phyloP scores from a whole-genome alignment of 2,888 invertebrate genomes.

The Drosophila ezoana region DNA sequence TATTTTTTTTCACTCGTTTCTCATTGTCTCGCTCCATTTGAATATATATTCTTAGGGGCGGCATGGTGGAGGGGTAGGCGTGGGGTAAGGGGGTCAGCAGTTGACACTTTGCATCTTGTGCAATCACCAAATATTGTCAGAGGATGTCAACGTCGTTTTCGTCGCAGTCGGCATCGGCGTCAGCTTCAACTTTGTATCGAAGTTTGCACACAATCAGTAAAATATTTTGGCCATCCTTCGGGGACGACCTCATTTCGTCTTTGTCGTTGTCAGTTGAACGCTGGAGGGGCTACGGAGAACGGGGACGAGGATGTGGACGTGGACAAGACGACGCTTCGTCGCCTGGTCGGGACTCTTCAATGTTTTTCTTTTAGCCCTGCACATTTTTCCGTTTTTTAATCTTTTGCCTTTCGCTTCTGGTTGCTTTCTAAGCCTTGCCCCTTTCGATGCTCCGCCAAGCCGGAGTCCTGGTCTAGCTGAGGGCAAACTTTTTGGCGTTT shows the following conservation, averaged over 20 bases:
- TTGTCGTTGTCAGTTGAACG: slow-evolving; percentile 67
- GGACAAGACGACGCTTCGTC: slow-evolving; percentile 47
- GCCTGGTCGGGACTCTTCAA: slow-evolving; percentile 59
- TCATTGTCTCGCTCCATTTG: slow-evolving; percentile 17
- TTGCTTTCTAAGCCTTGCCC: slow-evolving; percentile 52
- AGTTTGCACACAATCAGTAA: slow-evolving; percentile 82
- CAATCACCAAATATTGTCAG: slow-evolving; percentile 81
- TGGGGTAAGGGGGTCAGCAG: slow-evolving; percentile 31
- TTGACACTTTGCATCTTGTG: slow-evolving; percentile 81
- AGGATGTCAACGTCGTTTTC: slow-evolving; percentile 65
- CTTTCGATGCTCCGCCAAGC: neutral
- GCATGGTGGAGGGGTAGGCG: neutral
- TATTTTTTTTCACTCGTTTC: slow-evolving; percentile 27
- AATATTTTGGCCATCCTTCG: slow-evolving; percentile 80
- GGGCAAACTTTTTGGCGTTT: slow-evolving; percentile 82
- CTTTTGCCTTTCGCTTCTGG: slow-evolving; percentile 72
- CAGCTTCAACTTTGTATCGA: slow-evolving; percentile 77
- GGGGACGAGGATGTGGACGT: neutral
- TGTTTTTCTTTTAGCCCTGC: slow-evolving; percentile 68
- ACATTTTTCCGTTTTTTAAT: slow-evolving; percentile 79
- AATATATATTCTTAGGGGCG: neutral
- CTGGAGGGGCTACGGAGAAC: neutral
- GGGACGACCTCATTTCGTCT: slow-evolving; percentile 78
- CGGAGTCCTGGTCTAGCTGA: slow-evolving; percentile 46
- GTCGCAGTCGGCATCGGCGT: slow-evolving; percentile 15